Evolutionary conservation across 2,888 invertebrate genomes (phyloP), one percentile per base, ranked within the genome.

Genomic region (Thecophora atra): DNA sequence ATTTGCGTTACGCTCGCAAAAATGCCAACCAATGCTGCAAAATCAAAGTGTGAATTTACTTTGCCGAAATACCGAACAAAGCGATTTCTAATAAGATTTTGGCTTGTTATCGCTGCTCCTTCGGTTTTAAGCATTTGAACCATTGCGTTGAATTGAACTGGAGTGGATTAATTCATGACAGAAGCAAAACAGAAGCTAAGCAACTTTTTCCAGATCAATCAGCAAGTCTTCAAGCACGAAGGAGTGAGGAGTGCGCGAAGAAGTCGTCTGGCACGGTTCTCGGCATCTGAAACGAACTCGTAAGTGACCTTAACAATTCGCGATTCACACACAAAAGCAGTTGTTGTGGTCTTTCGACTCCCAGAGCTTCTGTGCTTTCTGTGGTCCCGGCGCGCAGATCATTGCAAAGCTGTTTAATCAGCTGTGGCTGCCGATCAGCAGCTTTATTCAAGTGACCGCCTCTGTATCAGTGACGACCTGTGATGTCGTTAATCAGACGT

Each of bases 261-360:
- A 17, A 30, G 17, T n/a, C n/a, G n/a, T 30, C 6, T n/a, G 42
- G 42, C 47, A 21, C 26, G 47, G 52, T 52, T 65, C 52, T 52
- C 52, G 17, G 65, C 65, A 52, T 8, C 51, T 28, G 52, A 51
- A 65, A 65, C 65, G 60, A 60, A 60, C n/a, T 28, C 60, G 52
- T 63, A 70, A 63, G 62, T 62, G 70, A 70, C 70, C 70, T 70
- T 52, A 70, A 52, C 70, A 26, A 11, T 65, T 47, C 24, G 64
- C 17, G 26, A 64, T 24, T 47, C 47, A 47, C 64, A 17, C 42
- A 51, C 51, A 65, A 51, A 24, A 19, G 64, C 24, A 37, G 24
- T 65, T 17, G 28, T 65, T 52, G 26, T 19, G 30, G 6, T 52
- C 47, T 47, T 17, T 15, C 13, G 13, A 47, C n/a, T n/a, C 47